A percentile compares a stretch with the other conserved stretches of the same genome.
Evolutionary conservation across 2,797 vertebrate genomes (phyloP).

Genomic region (Poecile montanus): DNA sequence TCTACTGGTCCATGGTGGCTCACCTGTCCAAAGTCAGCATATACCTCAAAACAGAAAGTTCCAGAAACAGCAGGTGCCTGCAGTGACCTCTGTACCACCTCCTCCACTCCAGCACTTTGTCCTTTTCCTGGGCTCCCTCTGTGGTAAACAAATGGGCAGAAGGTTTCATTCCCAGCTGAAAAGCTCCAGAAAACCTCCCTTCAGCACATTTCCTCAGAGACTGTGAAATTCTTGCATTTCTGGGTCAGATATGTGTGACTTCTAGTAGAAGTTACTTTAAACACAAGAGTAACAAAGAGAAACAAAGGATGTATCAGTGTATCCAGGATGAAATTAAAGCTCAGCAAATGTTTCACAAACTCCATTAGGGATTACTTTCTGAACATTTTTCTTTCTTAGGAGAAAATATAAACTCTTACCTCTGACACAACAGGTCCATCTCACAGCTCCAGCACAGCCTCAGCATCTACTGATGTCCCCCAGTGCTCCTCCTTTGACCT

Average conservation of each 20-base stretch:
- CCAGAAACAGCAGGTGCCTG: neutral
- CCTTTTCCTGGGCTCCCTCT: neutral
- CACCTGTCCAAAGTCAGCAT: neutral
- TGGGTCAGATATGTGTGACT: neutral
- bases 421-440: conserved; percentile 13
- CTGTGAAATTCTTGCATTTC: neutral
- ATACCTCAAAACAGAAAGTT: neutral
- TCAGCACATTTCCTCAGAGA: neutral
- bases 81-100: neutral
- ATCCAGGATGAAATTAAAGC: neutral
- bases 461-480: neutral
- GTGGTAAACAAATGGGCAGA: neutral
- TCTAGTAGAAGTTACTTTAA: neutral
- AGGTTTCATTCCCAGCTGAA: neutral
- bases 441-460: neutral
- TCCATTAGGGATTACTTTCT: neutral
- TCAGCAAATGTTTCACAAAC: neutral
- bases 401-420: neutral
- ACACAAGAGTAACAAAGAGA: neutral
- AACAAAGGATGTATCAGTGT: neutral
- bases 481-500: conserved; percentile 23
- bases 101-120: neutral
- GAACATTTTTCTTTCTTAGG: neutral
- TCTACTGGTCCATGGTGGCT: neutral
- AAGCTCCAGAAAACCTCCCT: neutral